Conservation (phyloP, 2,113 vertebrate species). For the Pteropus alecto region DNA sequence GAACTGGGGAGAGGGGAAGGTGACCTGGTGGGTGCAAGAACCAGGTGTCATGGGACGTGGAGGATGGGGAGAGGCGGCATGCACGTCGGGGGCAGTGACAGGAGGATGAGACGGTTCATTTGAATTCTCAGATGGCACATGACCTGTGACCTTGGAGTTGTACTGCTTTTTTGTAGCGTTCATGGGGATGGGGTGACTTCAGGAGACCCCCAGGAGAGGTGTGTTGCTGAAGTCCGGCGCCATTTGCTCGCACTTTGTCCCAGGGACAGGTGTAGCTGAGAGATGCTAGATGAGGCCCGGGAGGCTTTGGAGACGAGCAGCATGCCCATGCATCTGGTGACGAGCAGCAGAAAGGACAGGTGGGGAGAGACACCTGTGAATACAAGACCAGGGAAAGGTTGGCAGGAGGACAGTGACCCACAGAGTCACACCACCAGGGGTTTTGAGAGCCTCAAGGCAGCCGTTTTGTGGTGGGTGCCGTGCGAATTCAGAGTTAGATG, state of each 20-base stretch:
- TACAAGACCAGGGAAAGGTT: rapidly evolving
- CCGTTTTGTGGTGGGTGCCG: not conserved
- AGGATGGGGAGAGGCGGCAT: not conserved
- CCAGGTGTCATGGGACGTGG: rapidly evolving
- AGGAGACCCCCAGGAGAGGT: not conserved
- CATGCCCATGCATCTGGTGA: not conserved
- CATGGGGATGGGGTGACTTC: rapidly evolving
- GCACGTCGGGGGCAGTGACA: rapidly evolving
- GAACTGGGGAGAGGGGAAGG: rapidly evolving
- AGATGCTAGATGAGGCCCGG: rapidly evolving
- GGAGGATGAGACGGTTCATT: not conserved
- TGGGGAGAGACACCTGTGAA: not conserved
- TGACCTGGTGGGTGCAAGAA: rapidly evolving
- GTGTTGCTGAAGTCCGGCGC: not conserved
- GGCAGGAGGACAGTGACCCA: not conserved
- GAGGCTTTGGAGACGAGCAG: not conserved
- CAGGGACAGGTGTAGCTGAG: not conserved
- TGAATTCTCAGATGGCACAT: not conserved
- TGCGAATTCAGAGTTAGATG: not conserved
- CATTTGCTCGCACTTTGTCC: not conserved
- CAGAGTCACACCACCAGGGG: not conserved
- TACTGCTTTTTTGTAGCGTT: not conserved
- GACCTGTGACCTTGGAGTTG: not conserved
- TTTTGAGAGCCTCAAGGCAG: not conserved
- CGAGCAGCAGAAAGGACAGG: rapidly evolving